A percentile compares a stretch with the other conserved stretches of the same genome.
phyloP scores from a whole-genome alignment of 1,140 invertebrate genomes.

The Orchestia grillus region DNA sequence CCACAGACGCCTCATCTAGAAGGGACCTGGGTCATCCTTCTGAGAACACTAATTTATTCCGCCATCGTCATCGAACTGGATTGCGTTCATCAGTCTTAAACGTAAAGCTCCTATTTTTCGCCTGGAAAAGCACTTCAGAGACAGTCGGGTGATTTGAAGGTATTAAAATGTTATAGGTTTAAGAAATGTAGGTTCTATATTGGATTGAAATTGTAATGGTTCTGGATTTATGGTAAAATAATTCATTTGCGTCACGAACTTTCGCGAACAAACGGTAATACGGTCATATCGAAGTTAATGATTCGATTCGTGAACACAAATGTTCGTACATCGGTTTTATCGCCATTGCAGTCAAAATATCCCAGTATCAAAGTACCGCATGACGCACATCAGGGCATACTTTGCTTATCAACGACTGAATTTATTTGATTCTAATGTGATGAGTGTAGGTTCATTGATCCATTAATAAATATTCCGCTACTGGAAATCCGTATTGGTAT shows the following conservation, averaged over 20 bases:
- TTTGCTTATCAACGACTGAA: too few species aligned
- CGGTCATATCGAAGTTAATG: too few species aligned
- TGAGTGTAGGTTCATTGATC: too few species aligned
- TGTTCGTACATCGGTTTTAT: too few species aligned
- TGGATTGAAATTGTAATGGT: neutral
- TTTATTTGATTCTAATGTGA: too few species aligned
- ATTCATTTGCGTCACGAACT: neutral
- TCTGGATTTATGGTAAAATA: neutral
- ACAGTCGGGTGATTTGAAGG: neutral
- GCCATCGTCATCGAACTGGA: neutral
- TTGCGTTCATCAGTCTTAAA: neutral
- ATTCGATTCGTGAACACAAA: too few species aligned
- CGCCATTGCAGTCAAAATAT: too few species aligned
- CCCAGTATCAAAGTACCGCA: too few species aligned
- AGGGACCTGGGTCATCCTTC: neutral
- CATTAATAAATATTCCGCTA: too few species aligned
- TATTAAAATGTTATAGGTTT: neutral
- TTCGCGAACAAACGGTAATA: neutral
- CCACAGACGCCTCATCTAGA: neutral
- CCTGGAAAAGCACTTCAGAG: neutral
- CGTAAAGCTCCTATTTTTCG: neutral
- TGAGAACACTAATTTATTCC: neutral
- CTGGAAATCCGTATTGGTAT: too few species aligned
- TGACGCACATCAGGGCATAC: too few species aligned
- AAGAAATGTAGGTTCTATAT: neutral